Conservation (phyloP, 2,113 vertebrate species). For the Colius striatus region DNA sequence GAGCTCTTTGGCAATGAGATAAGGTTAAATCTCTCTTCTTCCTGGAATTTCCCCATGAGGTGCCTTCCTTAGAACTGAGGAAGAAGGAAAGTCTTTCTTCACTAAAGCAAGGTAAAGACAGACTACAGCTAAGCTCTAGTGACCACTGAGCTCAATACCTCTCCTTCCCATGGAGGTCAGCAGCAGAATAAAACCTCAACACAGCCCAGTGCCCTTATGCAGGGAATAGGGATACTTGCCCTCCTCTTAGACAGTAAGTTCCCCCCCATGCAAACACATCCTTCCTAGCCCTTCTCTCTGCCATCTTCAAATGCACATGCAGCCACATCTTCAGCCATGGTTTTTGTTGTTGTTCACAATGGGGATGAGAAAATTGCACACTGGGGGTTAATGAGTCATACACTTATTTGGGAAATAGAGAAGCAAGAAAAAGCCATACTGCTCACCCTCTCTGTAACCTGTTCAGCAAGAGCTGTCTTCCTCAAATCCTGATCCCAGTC, state of each 20-base stretch:
- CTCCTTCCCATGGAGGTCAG: not conserved
- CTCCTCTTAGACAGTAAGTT: not conserved
- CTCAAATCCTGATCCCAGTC: not conserved
- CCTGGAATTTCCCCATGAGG: not conserved
- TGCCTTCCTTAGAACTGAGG: not conserved
- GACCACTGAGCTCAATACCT: not conserved
- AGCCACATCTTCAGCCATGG: not conserved
- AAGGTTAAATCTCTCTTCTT: not conserved
- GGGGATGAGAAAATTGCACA: not conserved
- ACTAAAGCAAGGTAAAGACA: not conserved
- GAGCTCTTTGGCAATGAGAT: not conserved
- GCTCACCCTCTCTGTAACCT: not conserved
- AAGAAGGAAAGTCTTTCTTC: not conserved
- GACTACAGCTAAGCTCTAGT: not conserved
- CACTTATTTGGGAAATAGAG: not conserved
- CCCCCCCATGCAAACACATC: not conserved
- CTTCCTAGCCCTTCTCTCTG: not conserved
- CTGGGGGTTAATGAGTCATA: fast-evolving
- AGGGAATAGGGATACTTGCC: not conserved
- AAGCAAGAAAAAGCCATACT: not conserved
- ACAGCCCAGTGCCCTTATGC: not conserved
- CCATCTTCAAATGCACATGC: not conserved
- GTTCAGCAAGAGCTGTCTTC: not conserved
- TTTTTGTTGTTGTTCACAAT: not conserved
- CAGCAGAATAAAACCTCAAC: not conserved